Evolutionary conservation across 2,888 invertebrate species (phyloP).

Genomic region (Rutpela maculata): DNA sequence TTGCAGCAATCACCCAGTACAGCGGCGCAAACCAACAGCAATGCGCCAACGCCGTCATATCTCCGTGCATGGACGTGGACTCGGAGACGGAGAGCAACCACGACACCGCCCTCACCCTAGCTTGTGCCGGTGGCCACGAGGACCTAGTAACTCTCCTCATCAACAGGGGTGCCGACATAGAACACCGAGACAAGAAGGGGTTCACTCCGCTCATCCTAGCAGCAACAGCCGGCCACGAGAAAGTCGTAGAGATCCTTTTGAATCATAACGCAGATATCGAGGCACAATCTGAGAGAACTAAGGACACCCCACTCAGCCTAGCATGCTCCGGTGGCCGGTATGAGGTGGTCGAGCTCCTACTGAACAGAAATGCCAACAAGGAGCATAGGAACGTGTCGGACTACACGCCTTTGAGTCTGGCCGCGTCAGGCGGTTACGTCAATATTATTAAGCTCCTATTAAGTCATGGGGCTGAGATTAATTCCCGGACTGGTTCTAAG

Average conservation of each 20-base stretch:
- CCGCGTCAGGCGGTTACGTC: conserved; percentile 98
- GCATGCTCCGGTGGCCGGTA: conserved; percentile 98
- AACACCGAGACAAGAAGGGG: conserved; percentile 98
- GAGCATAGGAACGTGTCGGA: conserved; percentile 99
- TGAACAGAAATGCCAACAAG: conserved; percentile 80
- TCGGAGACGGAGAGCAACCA: conserved; percentile 99
- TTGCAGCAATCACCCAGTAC: conserved; percentile 67
- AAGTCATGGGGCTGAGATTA: conserved; percentile 97
- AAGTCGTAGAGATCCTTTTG: conserved; percentile 93
- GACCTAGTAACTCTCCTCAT: conserved; percentile 95
- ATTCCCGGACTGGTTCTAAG: conserved; percentile 97
- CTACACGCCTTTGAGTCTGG: conserved; percentile 98
- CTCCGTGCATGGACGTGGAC: conserved; percentile 91
- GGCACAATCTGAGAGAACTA: conserved; percentile 98
- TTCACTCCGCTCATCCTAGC: conserved; percentile 98
- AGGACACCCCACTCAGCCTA: conserved; percentile 97
- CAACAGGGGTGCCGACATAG: conserved; percentile 95
- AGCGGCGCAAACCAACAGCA: conserved; percentile 62
- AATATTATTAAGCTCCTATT: conserved; percentile 97
- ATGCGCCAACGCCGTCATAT: conserved; percentile 65
- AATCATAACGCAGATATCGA: conserved; percentile 98
- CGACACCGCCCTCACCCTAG: conserved; percentile 97
- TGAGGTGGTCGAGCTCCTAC: conserved; percentile 94
- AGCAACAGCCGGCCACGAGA: conserved; percentile 96
- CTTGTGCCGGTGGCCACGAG: conserved; percentile 97